Conservation (phyloP, 2,888 invertebrate genomes). For the Taphrorychus bicolor region DNA sequence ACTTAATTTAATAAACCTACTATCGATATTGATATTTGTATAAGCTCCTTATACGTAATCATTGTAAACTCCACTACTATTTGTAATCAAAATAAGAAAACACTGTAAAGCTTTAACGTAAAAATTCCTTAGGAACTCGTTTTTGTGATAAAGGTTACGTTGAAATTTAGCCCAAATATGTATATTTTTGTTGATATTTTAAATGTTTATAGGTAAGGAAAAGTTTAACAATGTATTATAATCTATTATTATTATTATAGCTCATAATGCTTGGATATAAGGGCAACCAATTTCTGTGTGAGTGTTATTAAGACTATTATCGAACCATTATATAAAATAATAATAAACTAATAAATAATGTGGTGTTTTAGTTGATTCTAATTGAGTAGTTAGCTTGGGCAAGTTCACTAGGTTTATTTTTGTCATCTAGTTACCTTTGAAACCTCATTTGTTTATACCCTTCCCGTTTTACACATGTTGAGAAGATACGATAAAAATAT, state of each 20-base stretch:
- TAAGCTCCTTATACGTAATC: background rate
- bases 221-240: too few species aligned
- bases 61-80: background rate
- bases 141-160: conserved; percentile 36
- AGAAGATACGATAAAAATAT: too few species aligned
- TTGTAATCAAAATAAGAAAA: background rate
- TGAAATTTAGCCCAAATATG: conserved; percentile 18
- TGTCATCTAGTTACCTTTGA: too few species aligned
- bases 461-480: too few species aligned
- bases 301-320: background rate
- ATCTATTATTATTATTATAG: too few species aligned
- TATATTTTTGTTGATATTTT: conserved; percentile 29
- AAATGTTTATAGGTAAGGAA: conserved; percentile 26
- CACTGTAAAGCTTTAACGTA: conserved; percentile 5
- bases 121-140: conserved; percentile 22
- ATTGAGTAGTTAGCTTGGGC: too few species aligned
- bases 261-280: background rate
- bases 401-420: too few species aligned
- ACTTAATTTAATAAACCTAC: background rate
- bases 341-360: background rate
- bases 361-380: background rate
- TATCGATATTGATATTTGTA: background rate
- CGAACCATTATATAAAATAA: conserved; percentile 29
- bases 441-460: too few species aligned
- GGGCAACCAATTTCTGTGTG: background rate